phyloP scores from a whole-genome alignment of 2,888 invertebrate genomes.

The Anthoptus insignis region DNA sequence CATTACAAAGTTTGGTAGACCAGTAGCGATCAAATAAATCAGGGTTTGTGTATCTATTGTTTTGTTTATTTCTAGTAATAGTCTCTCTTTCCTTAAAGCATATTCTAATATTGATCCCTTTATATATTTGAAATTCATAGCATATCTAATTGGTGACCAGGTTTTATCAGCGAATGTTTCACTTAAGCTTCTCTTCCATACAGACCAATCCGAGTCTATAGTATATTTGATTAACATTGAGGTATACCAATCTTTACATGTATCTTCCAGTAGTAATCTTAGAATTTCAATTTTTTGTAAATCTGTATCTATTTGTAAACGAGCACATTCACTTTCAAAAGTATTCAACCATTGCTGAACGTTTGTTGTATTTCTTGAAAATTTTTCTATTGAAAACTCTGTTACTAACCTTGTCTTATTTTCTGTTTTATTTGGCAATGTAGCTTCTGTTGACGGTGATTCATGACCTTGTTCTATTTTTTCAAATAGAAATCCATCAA shows the following conservation, averaged over 20 bases:
- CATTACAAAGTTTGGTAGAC: conserved; percentile 38
- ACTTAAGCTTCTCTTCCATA: conserved; percentile 39
- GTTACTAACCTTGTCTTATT: conserved; percentile 24
- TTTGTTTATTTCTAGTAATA: conserved; percentile 43
- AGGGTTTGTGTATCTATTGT: conserved; percentile 36
- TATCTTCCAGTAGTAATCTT: conserved; percentile 35
- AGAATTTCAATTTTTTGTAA: conserved; percentile 21
- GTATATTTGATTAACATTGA: conserved; percentile 42
- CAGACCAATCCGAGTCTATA: conserved; percentile 36
- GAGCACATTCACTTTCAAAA: conserved; percentile 39
- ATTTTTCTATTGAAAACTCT: conserved; percentile 33
- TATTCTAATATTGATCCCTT: conserved; percentile 43
- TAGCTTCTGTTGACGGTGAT: conserved; percentile 12
- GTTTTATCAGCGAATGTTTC: conserved; percentile 53
- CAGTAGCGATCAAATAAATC: conserved; percentile 36
- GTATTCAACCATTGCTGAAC: conserved; percentile 28
- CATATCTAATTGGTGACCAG: conserved; percentile 45
- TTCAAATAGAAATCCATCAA: conserved; percentile 34
- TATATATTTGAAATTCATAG: conserved; percentile 37
- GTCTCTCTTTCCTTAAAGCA: conserved; percentile 43
- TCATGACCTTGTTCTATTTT: conserved; percentile 32
- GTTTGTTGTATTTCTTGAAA: conserved; percentile 36
- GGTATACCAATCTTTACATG: conserved; percentile 28
- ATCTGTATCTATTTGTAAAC: conserved; percentile 30
- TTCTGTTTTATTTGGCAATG: conserved; percentile 32